Percentiles rank a stretch among this genome's conserved stretches.
Conservation (phyloP, 2,113 vertebrate genomes). For the Sminthopsis crassicaudata region DNA sequence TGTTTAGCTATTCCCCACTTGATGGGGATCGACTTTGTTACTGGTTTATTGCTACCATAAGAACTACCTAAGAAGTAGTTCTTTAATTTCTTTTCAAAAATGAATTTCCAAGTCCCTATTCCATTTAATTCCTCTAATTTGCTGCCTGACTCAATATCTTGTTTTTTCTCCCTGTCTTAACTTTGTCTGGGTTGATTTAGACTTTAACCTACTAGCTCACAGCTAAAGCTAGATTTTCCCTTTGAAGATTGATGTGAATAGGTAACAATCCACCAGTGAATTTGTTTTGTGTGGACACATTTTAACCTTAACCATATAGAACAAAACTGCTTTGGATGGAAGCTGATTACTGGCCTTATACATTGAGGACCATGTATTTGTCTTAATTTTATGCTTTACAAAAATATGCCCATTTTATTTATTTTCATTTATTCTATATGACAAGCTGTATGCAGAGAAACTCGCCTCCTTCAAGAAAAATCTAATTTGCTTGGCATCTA, state of each 20-base stretch:
- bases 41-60: neutral
- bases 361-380: neutral
- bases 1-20: neutral
- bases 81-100: neutral
- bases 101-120: neutral
- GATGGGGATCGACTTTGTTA: neutral
- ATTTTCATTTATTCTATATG: conserved; percentile 6
- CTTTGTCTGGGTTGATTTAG: conserved; percentile 14
- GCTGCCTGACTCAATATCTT: neutral
- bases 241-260: neutral
- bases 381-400: conserved; percentile 25
- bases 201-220: conserved; percentile 5
- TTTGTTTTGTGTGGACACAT: neutral
- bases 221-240: conserved; percentile 2
- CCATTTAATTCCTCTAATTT: neutral
- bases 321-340: conserved; percentile 39
- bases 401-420: neutral
- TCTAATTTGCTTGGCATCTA: neutral
- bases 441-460: conserved; percentile 23
- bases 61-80: neutral
- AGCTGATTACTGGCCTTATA: conserved; percentile 21
- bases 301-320: neutral
- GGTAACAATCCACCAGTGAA: conserved; percentile 1
- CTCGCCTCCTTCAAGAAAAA: neutral
- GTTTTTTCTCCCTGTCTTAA: neutral